Base-by-base conservation (phyloP, 2,888 invertebrate species). In the Diplolepis rosae region DNA sequence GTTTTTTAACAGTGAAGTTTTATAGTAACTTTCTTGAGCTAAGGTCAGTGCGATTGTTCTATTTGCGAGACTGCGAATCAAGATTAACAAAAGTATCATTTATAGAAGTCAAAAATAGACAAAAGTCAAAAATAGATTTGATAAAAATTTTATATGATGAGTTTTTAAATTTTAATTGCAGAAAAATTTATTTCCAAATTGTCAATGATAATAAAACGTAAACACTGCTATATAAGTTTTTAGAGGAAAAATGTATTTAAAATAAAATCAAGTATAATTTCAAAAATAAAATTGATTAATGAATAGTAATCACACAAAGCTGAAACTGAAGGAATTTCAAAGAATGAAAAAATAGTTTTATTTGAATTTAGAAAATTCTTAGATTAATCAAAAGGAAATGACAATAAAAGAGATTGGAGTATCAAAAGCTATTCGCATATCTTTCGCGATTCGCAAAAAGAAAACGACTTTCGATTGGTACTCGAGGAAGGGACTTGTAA, bases 331-430 rank as follows among this genome's bases (percentile, higher is more conserved):
- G 11, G 22, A 11, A 22, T 22, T 22, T 48, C 5, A 35, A 35
- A 32, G 6, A 22, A 6, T 32, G 35, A 22, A 18, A 22, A 2
- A 7, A 61, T 18, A 32, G 13, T 28, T 27, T 52, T 4, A 15
- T 7, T 4, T 28, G 15, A 9, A 61, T 27, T 61, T 39, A 39
- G 39, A 24, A n/a, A 15, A 3, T 61, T 22, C 22, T 56, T 56
- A 9, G n/a, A 24, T 22, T n/a, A 9, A 27, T 39, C 39, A 24
- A 39, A 35, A 56, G 35, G 39, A 39, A 74, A 72, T 76, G 75
- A 77, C 74, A 77, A 75, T 75, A 77, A 77, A 66, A 68, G 73
- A 77, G 52, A 74, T 66, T 71, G 70, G 75, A 77, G 72, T 77
- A 75, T 75, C 71, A 77, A 77, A 77, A 77, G 66, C 18, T 35